phyloP scores from a whole-genome alignment of 2,797 vertebrate species.

The Sebastes kiyomatsui region DNA sequence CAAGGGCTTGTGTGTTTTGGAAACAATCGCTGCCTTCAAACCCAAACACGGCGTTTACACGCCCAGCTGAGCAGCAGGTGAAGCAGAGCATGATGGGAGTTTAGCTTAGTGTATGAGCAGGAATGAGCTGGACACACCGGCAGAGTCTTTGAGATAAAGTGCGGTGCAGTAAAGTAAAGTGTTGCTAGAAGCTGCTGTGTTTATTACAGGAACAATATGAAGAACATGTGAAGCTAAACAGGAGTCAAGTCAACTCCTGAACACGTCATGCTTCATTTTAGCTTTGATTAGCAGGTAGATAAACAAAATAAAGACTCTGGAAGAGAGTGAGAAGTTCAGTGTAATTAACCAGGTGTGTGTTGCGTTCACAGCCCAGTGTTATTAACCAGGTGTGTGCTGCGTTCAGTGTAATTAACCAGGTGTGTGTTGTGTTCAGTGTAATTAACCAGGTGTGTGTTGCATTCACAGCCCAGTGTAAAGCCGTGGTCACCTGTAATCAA shows the following conservation, averaged over 20 bases:
- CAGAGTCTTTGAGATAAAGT: neutral
- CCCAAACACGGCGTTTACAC: constrained; percentile 6
- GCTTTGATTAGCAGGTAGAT: too few relatives aligned
- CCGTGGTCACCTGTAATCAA: constrained; percentile 90
- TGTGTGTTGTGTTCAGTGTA: constrained; percentile 41
- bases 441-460: constrained; percentile 30
- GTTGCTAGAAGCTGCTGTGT: neutral
- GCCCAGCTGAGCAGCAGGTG: neutral
- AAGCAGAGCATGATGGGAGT: neutral
- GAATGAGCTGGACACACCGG: neutral
- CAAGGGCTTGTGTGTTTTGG: constrained; percentile 41
- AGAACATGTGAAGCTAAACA: neutral
- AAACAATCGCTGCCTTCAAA: constrained; percentile 23
- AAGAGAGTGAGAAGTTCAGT: too few relatives aligned
- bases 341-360: constrained; percentile 55
- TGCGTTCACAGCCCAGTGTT: constrained; percentile 83
- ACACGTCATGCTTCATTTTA: too few relatives aligned
- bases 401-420: constrained; percentile 54
- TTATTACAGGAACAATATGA: neutral
- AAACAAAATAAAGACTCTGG: too few relatives aligned
- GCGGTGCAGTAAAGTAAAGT: neutral
- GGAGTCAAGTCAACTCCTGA: too few relatives aligned
- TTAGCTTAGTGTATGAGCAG: neutral
- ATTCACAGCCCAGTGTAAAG: constrained; percentile 87
- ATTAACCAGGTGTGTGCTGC: constrained; percentile 24